A percentile compares a stretch with the other conserved stretches of the same genome.
phyloP scores from a whole-genome alignment of 2,113 vertebrate genomes.

The Pelmatolapia mariae region DNA sequence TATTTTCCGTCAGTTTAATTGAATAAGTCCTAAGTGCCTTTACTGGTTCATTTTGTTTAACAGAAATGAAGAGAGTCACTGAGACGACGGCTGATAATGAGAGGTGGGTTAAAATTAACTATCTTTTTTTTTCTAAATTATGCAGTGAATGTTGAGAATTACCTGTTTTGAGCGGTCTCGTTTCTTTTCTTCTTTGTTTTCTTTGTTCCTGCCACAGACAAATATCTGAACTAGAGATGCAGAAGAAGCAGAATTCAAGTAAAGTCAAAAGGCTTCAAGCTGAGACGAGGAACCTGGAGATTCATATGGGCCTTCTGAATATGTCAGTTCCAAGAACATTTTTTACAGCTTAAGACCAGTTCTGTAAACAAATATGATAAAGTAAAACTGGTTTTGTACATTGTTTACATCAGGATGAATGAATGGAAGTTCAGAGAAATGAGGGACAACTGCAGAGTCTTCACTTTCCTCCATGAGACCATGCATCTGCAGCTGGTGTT shows the following conservation, averaged over 20 bases:
- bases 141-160: background rate
- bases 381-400: background rate
- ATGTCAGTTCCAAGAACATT: slow-evolving; percentile 26
- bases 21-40: background rate
- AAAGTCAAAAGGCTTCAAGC: slow-evolving; percentile 38
- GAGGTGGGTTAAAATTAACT: slow-evolving; percentile 21
- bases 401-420: slow-evolving; percentile 51
- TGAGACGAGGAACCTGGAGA: slow-evolving; percentile 53
- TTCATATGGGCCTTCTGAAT: slow-evolving; percentile 17
- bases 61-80: slow-evolving; percentile 54
- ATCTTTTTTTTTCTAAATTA: background rate
- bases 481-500: slow-evolving; percentile 53
- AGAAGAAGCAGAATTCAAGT: slow-evolving; percentile 36
- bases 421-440: slow-evolving; percentile 62
- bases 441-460: slow-evolving; percentile 13
- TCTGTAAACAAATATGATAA: background rate
- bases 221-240: slow-evolving; percentile 50
- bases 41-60: background rate
- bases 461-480: slow-evolving; percentile 65
- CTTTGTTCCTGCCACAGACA: slow-evolving; percentile 30
- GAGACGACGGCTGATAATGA: slow-evolving; percentile 35
- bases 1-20: background rate
- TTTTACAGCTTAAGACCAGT: background rate
- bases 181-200: background rate
- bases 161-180: background rate